Base-by-base conservation (phyloP, 2,888 invertebrate species). In the Phorcus lineatus region DNA sequence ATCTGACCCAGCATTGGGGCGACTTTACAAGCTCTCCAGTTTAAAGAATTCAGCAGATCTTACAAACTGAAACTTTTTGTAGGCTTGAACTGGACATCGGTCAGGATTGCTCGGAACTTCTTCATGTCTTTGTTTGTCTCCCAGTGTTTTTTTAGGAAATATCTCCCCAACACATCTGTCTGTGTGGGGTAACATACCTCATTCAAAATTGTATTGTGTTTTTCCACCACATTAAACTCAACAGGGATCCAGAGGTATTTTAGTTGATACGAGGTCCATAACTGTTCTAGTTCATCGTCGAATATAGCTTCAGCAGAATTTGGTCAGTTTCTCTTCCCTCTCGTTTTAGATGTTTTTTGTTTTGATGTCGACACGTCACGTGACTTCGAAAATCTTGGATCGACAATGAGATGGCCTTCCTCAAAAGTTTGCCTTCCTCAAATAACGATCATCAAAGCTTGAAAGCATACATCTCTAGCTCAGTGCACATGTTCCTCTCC, bases 41-140 rank as follows among this genome's bases (percentile, higher is more conserved):
- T 22, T 11, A 31, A 28, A 36, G 77, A 53, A 2, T 52, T 28
- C 17, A 57, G 77, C 19, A 62, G 82, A 24, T 53, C 74, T 13
- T 13, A 11, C 17, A 79, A 80, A 53, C 80, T 76, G 54, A 55
- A 31, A 31, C 28, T 36, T 7, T 55, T 36, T 22, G 80, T 80
- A 24, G 40, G 13, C 54, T 82, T 83, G 40, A 77, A 83, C 11
- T 78, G 31, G 3, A 40, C 74, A 13, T 78, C 40, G 16, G 62
- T 47, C 47, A 47, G 47, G 47, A 47, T 47, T 47, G 13, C 47
- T 47, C n/a, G 80, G 66, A 77, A 80, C 82, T 82, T 1, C 78
- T 62, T 11, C 82, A n/a, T 17, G 82, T 84, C 77, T 84, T 84
- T 2, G 82, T 82, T 74, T 82, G 77, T 13, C 80, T 52, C 52